These are phyloP conservation scores for Rotaria socialis DNA, from an alignment of 2,888 invertebrate genomes.

Conservation along the genomic window DNA sequence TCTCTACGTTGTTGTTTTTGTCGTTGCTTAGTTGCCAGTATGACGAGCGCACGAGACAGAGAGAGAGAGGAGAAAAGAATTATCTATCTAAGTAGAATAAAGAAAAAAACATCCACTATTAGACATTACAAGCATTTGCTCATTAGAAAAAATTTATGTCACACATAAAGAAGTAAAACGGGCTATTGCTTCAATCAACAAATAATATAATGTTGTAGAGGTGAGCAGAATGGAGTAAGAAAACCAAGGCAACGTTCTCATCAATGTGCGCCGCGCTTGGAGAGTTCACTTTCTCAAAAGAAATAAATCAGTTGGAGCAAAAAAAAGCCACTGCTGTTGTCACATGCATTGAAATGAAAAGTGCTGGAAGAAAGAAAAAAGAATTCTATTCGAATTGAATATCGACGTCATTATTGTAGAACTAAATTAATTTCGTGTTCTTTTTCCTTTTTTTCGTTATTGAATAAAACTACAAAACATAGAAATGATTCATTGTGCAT, in stretches of 20 bases:
- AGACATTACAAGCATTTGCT: neutral
- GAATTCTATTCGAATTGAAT: neutral
- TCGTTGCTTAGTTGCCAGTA: neutral
- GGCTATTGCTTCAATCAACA: neutral
- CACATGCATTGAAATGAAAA: neutral
- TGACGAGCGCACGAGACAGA: neutral
- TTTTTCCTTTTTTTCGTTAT: neutral
- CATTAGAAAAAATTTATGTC: neutral
- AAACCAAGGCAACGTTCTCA: constrained; percentile 26
- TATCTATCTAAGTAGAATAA: constrained; percentile 5
- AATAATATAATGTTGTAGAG: neutral
- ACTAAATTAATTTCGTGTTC: neutral
- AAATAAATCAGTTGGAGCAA: neutral
- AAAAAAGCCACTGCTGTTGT: neutral
- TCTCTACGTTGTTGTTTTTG: neutral
- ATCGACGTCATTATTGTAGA: neutral
- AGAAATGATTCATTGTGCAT: neutral
- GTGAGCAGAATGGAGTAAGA: neutral
- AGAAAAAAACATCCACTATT: neutral
- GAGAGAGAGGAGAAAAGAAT: neutral
- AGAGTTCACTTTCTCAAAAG: neutral
- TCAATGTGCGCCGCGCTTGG: neutral
- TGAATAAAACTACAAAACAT: neutral
- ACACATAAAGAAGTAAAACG: neutral
- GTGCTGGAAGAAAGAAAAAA: neutral